phyloP scores from a whole-genome alignment of 2,113 vertebrate species.

The Pterocles gutturalis region DNA sequence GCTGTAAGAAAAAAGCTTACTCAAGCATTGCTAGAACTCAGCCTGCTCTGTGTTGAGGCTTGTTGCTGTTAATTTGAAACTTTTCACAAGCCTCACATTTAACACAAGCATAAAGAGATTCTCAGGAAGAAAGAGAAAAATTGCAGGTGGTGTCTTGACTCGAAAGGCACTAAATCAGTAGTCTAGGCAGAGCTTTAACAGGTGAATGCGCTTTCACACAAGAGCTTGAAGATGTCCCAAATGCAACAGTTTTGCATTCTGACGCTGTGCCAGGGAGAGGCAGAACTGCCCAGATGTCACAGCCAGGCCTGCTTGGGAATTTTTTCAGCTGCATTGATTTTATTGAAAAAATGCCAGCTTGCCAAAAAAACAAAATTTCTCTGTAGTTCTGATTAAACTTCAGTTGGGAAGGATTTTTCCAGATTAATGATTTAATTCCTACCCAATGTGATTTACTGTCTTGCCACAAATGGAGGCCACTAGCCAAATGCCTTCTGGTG shows the following conservation, averaged over 20 bases:
- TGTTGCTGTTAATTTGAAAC: not conserved
- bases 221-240: not conserved
- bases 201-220: not conserved
- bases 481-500: not conserved
- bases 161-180: not conserved
- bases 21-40: not conserved
- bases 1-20: not conserved
- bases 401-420: not conserved
- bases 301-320: not conserved
- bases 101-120: not conserved
- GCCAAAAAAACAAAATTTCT: not conserved
- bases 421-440: not conserved
- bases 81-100: not conserved
- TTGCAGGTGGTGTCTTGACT: not conserved
- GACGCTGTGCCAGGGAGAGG: not conserved
- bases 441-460: not conserved
- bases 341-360: not conserved
- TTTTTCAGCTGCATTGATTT: conserved; percentile 1
- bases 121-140: not conserved
- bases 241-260: not conserved
- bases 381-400: not conserved
- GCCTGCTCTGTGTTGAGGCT: not conserved
- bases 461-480: not conserved
- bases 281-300: not conserved
- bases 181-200: not conserved